Percentiles rank a stretch among this genome's conserved stretches.
Evolutionary conservation across 1,140 invertebrate species (phyloP).

Genomic region (Trigoniulus corallinus): DNA sequence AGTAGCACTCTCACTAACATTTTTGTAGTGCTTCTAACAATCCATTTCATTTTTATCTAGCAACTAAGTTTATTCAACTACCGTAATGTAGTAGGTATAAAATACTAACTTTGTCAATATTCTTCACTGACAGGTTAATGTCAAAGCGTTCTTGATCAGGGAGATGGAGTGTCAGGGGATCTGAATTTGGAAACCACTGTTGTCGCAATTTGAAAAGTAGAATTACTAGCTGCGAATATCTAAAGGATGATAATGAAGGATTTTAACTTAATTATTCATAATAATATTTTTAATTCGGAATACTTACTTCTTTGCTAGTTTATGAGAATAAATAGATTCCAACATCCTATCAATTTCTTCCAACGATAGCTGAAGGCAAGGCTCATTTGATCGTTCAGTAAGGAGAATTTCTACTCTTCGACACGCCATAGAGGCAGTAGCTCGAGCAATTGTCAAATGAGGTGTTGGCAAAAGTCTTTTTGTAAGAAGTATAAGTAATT

Average conservation of each 20-base stretch:
- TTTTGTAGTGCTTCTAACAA: no score
- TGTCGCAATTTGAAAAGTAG: constrained; percentile 39
- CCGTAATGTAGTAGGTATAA: no score
- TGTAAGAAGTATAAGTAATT: constrained; percentile 38
- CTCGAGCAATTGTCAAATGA: constrained; percentile 38
- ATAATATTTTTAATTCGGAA: constrained; percentile 7
- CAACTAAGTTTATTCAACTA: no score
- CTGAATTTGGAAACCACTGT: constrained; percentile 21
- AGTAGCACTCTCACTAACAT: no score
- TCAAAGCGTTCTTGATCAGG: neutral
- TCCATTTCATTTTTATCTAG: no score
- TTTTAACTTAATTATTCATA: neutral
- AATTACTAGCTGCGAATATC: constrained; percentile 36
- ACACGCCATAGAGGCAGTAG: constrained; percentile 41
- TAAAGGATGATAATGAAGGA: constrained; percentile 17
- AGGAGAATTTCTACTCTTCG: constrained; percentile 43
- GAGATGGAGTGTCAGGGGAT: no score
- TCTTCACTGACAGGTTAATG: neutral
- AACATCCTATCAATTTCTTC: constrained; percentile 39
- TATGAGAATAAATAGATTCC: constrained; percentile 30
- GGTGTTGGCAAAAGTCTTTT: constrained; percentile 38
- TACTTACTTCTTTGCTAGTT: constrained; percentile 35
- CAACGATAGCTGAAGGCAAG: constrained; percentile 35
- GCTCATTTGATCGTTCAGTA: constrained; percentile 32
- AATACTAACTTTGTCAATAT: neutral